Conservation (phyloP, 2,888 invertebrate genomes). For the Zelleria hepariella region DNA sequence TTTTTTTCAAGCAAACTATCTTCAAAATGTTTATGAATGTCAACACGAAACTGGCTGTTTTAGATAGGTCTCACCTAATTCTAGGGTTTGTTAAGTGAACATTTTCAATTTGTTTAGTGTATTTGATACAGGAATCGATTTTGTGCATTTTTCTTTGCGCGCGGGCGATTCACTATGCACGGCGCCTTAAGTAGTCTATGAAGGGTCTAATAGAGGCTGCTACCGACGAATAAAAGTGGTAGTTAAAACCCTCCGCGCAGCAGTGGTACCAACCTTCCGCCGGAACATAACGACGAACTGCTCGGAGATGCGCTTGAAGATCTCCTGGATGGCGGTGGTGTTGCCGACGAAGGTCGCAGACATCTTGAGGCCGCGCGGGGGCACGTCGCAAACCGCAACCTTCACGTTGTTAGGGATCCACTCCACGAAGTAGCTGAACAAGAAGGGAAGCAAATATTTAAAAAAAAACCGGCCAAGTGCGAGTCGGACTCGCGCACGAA, state of each 20-base stretch:
- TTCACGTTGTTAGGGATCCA: constrained; percentile 94
- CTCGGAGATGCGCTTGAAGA: constrained; percentile 86
- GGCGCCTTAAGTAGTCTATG: too few species aligned
- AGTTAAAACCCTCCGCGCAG: neutral
- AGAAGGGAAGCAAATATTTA: neutral
- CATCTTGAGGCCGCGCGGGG: constrained; percentile 91
- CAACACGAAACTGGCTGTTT: too few species aligned
- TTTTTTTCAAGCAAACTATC: too few species aligned
- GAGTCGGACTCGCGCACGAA: too few species aligned
- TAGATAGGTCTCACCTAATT: too few species aligned
- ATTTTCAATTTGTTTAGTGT: neutral
- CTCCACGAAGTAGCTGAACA: constrained; percentile 80
- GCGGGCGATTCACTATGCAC: too few species aligned
- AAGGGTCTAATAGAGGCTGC: neutral
- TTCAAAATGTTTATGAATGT: too few species aligned
- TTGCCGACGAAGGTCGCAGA: constrained; percentile 92
- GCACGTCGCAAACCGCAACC: constrained; percentile 89
- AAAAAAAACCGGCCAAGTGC: too few species aligned
- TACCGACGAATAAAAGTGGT: neutral
- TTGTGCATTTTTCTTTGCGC: too few species aligned
- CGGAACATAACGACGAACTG: constrained; percentile 93
- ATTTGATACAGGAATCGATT: neutral
- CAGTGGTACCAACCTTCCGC: constrained; percentile 71
- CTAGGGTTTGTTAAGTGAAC: too few species aligned
- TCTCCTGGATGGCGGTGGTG: constrained; percentile 88